Evolutionary conservation across 2,888 invertebrate genomes (phyloP).

Genomic region (Hipparchia sbordonii): DNA sequence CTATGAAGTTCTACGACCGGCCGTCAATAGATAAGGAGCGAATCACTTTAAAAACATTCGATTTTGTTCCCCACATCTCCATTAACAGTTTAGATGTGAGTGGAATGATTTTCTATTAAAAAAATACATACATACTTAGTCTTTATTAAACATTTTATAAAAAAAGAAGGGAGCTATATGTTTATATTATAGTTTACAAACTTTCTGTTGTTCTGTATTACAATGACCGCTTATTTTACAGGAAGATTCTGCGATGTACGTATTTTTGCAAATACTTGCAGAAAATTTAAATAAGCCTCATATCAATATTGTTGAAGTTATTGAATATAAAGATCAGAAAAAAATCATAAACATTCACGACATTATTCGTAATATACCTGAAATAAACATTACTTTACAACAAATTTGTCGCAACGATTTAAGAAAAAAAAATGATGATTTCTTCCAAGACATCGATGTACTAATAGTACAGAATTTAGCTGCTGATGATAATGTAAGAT

Average conservation of each 20-base stretch:
- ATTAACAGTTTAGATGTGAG: constrained; percentile 46
- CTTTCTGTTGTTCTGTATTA: too few relatives aligned
- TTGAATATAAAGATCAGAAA: constrained; percentile 29
- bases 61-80: constrained; percentile 50
- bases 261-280: constrained; percentile 50
- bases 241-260: constrained; percentile 42
- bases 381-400: constrained; percentile 37
- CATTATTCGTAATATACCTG: constrained; percentile 37
- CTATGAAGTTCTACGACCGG: constrained; percentile 48
- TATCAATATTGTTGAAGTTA: constrained; percentile 46
- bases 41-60: constrained; percentile 44
- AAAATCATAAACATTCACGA: constrained; percentile 39
- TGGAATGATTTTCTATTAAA: constrained; percentile 14
- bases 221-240: constrained; percentile 34
- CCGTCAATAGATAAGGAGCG: constrained; percentile 36
- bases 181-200: too few relatives aligned
- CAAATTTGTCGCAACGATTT: constrained; percentile 33
- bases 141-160: too few relatives aligned
- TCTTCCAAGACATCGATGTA: constrained; percentile 41
- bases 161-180: too few relatives aligned
- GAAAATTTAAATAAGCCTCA: constrained; percentile 49
- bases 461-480: constrained; percentile 45
- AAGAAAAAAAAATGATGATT: constrained; percentile 27
- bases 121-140: too few relatives aligned
- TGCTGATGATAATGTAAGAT: constrained; percentile 47